phyloP scores from a whole-genome alignment of 2,113 vertebrate species.

The Galeopterus variegatus region DNA sequence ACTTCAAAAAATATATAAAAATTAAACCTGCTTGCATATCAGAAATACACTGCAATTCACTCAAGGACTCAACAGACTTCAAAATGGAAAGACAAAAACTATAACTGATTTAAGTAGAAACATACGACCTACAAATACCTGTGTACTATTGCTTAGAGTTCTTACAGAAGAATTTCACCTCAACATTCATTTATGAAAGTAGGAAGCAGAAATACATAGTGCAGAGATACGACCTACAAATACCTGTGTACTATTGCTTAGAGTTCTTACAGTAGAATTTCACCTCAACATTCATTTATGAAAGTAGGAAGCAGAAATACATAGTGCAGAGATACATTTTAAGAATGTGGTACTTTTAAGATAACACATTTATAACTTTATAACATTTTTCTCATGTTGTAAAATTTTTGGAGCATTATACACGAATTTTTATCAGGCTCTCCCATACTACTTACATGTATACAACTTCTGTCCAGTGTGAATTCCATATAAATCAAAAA shows the following conservation, averaged over 20 bases:
- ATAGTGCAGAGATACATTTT: background rate
- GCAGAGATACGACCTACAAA: too few relatives aligned
- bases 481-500: constrained; percentile 60
- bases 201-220: background rate
- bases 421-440: constrained; percentile 23
- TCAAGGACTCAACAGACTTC: background rate
- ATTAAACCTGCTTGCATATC: background rate
- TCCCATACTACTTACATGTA: constrained; percentile 54
- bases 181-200: background rate
- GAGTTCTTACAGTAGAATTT: background rate
- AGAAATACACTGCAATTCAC: background rate
- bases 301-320: background rate
- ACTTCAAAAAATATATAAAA: background rate
- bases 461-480: constrained; percentile 63
- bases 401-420: background rate
- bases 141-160: background rate
- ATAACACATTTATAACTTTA: background rate
- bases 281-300: background rate
- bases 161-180: constrained; percentile 21
- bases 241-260: background rate
- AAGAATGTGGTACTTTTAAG: background rate
- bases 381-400: background rate
- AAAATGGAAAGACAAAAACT: constrained; percentile 13
- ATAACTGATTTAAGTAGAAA: background rate
- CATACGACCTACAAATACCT: background rate